phyloP scores from a whole-genome alignment of 2,113 vertebrate genomes.

The Proterorhinus semilunaris region DNA sequence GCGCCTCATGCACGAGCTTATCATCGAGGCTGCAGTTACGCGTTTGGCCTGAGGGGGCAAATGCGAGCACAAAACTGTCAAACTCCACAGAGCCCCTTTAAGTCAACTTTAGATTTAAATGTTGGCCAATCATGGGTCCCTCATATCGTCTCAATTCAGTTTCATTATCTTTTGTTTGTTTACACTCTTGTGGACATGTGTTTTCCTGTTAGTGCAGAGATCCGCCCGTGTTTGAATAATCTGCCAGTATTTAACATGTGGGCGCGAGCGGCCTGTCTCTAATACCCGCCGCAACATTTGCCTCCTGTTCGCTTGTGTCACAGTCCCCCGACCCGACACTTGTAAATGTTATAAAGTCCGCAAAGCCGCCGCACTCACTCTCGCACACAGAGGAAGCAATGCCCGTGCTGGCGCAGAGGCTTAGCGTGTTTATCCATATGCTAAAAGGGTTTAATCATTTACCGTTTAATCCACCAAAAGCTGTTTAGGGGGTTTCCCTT shows the following conservation, averaged over 20 bases:
- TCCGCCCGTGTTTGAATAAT: background rate
- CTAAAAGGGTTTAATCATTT: slow-evolving; percentile 59
- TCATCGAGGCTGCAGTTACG: no score
- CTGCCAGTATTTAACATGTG: background rate
- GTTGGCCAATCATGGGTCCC: no score
- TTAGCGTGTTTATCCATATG: slow-evolving; percentile 63
- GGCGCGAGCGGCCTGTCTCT: background rate
- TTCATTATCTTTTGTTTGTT: no score
- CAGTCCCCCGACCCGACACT: slow-evolving; percentile 16
- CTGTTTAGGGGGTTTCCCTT: slow-evolving; percentile 51
- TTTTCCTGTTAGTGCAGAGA: background rate
- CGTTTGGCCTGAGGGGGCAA: no score
- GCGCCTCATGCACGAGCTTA: no score
- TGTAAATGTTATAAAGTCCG: slow-evolving; percentile 14
- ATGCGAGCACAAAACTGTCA: no score
- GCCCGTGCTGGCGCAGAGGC: slow-evolving; percentile 22
- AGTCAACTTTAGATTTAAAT: background rate
- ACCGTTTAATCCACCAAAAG: slow-evolving; percentile 59
- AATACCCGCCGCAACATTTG: background rate
- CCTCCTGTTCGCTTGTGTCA: background rate
- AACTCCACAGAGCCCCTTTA: no score
- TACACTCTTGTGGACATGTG: background rate
- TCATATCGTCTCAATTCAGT: no score
- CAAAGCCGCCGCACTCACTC: slow-evolving; percentile 12
- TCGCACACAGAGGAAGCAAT: slow-evolving; percentile 7